phyloP scores from a whole-genome alignment of 92 coral and sea anemone genomes.

The Galaxea fascicularis region DNA sequence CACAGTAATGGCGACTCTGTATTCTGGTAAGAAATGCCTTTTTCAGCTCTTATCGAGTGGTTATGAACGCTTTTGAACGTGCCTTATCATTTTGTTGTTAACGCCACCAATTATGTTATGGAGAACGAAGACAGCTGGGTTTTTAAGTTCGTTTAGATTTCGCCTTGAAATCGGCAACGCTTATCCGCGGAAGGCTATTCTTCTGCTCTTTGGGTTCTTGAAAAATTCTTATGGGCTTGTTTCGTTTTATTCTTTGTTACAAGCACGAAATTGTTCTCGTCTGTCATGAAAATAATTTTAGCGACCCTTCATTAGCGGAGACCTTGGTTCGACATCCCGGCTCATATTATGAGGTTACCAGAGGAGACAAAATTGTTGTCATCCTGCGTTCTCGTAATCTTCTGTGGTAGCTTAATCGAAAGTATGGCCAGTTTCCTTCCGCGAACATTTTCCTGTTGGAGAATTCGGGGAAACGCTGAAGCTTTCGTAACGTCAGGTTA shows the following conservation, averaged over 20 bases:
- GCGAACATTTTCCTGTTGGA: background rate
- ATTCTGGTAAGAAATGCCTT: conserved; percentile 65
- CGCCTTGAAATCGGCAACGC: background rate
- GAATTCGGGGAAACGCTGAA: background rate
- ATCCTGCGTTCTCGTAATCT: background rate
- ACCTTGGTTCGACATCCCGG: background rate
- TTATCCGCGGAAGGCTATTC: background rate
- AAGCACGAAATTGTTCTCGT: background rate
- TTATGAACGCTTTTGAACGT: conserved; percentile 1
- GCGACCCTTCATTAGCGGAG: conserved; percentile 10
- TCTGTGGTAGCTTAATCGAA: background rate
- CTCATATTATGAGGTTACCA: background rate
- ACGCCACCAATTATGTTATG: background rate
- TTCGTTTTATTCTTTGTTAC: background rate
- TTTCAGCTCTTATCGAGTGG: background rate
- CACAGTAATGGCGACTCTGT: conserved; percentile 65
- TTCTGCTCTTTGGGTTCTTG: background rate
- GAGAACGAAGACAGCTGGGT: conserved; percentile 19
- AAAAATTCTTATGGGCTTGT: background rate
- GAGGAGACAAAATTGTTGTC: background rate
- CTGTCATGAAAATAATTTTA: conserved; percentile 2
- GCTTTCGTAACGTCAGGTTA: background rate
- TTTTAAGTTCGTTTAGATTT: background rate
- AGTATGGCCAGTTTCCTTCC: background rate
- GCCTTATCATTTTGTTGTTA: background rate